Evolutionary conservation across 1,140 invertebrate species (phyloP).

Genomic region (Meloidogyne floridensis): DNA sequence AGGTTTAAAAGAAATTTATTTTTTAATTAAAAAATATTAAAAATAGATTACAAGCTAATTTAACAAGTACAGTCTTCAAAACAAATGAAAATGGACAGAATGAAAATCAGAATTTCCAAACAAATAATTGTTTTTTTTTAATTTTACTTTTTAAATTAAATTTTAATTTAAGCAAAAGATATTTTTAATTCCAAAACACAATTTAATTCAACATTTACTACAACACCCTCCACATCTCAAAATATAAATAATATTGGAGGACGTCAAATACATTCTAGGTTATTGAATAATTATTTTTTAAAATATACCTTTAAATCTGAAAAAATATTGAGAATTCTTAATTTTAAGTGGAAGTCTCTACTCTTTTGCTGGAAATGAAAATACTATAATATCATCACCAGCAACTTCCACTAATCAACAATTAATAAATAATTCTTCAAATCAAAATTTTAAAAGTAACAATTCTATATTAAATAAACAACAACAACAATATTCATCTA

Average conservation of each 20-base stretch:
- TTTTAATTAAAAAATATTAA: conserved; percentile 26
- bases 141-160: background rate
- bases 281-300: background rate
- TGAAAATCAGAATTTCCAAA: background rate
- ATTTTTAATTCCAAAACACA: background rate
- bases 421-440: background rate
- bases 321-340: background rate
- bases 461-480: conserved; percentile 3
- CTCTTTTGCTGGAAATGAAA: conserved; percentile 15
- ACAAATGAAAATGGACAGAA: conserved; percentile 28
- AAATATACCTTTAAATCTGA: too few relatives aligned
- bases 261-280: background rate
- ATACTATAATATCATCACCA: background rate
- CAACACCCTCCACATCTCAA: background rate
- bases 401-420: background rate
- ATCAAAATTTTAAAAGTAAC: background rate
- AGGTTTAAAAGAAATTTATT: conserved; percentile 3
- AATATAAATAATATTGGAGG: background rate
- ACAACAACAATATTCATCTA: background rate
- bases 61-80: conserved; percentile 26
- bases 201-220: background rate
- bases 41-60: conserved; percentile 23
- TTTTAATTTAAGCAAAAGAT: background rate
- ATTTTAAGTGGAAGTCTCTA: conserved; percentile 15
- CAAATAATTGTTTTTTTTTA: background rate